Evolutionary conservation across 2,113 vertebrate genomes (phyloP).

Genomic region (Oenanthe melanoleuca): DNA sequence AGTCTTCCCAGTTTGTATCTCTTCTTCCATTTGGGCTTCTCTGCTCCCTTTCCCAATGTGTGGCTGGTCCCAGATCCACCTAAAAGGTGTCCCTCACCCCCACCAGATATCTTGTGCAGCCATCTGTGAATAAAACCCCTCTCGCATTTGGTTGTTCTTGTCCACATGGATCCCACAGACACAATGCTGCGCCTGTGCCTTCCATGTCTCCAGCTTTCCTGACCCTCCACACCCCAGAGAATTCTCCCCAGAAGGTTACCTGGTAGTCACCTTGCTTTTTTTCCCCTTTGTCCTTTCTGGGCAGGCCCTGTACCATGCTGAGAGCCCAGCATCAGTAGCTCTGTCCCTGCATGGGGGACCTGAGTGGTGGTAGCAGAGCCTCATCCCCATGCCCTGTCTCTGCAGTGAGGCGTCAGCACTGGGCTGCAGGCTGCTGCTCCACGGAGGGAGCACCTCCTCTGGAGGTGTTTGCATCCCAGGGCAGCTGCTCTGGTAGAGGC

Average conservation of each 20-base stretch:
- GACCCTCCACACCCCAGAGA: not conserved
- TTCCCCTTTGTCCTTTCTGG: not conserved
- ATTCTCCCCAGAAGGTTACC: not conserved
- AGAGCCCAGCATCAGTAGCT: not conserved
- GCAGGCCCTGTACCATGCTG: accelerated
- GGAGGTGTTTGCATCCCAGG: not conserved
- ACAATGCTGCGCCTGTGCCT: accelerated
- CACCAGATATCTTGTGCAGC: not conserved
- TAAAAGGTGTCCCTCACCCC: not conserved
- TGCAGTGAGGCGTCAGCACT: not conserved
- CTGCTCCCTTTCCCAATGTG: accelerated
- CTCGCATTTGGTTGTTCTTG: not conserved
- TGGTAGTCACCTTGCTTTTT: not conserved
- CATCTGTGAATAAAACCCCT: not conserved
- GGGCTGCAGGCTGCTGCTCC: not conserved
- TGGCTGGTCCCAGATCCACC: not conserved
- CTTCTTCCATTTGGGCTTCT: not conserved
- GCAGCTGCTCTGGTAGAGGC: not conserved
- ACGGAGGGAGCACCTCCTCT: not conserved
- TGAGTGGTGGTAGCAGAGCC: not conserved
- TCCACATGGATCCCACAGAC: not conserved
- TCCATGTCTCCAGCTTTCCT: not conserved
- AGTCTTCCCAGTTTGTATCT: not conserved
- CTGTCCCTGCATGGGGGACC: accelerated
- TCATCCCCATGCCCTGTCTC: accelerated